Percentiles rank a stretch among this genome's conserved stretches.
Evolutionary conservation across 2,888 invertebrate genomes (phyloP).

Genomic region (Empis livida): DNA sequence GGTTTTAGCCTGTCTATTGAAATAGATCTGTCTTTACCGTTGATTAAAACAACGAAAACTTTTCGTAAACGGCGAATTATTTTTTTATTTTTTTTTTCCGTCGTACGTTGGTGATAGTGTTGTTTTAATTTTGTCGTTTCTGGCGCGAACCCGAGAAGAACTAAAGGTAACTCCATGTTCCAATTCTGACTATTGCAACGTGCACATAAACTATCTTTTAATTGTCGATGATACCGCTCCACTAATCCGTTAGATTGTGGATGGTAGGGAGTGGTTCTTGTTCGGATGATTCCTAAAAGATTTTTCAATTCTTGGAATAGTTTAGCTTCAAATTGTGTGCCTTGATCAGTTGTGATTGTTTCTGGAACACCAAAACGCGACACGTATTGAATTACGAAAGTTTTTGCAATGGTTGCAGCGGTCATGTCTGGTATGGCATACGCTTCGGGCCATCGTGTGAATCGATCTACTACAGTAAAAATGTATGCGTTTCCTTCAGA

Average conservation of each 20-base stretch:
- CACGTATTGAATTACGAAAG: conserved; percentile 9
- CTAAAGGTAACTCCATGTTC: too few species aligned
- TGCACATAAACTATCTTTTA: too few species aligned
- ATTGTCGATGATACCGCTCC: too few species aligned
- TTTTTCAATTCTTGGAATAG: conserved; percentile 5
- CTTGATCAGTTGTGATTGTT: conserved; percentile 8
- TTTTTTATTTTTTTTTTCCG: conserved; percentile 1
- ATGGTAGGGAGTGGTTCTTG: conserved; percentile 8
- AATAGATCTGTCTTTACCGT: conserved; percentile 4
- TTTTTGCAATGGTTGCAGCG: conserved; percentile 7
- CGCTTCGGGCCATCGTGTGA: conserved; percentile 11
- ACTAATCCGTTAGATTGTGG: conserved; percentile 8
- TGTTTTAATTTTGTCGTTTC: conserved; percentile 3
- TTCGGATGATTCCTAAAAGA: conserved; percentile 2
- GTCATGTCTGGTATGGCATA: conserved; percentile 7
- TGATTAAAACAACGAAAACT: conserved; percentile 1
- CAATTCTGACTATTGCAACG: too few species aligned
- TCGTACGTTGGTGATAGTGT: conserved; percentile 1
- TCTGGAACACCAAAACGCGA: conserved; percentile 8
- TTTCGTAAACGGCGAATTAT: conserved; percentile 1
- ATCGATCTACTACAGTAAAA: conserved; percentile 9
- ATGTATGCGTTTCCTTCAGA: conserved; percentile 9
- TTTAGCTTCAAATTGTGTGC: conserved; percentile 9
- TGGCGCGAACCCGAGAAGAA: too few species aligned
- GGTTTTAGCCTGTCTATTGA: conserved; percentile 2